Conservation (phyloP, 2,113 vertebrate genomes). For the Etia nguti region DNA sequence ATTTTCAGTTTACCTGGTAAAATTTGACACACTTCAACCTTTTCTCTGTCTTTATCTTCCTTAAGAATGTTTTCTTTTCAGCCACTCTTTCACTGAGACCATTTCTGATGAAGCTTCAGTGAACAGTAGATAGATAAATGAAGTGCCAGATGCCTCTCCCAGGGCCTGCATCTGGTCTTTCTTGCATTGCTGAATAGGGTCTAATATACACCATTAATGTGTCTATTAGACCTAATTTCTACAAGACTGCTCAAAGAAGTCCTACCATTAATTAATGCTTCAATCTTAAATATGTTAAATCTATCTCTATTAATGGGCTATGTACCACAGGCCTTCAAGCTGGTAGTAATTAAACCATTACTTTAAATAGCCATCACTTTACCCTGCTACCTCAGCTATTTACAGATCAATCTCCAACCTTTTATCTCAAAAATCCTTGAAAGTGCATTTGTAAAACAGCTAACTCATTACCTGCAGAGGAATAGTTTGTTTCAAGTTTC, state of each 20-base stretch:
- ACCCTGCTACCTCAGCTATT: neutral
- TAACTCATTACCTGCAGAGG: neutral
- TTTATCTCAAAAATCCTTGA: neutral
- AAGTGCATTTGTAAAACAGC: neutral
- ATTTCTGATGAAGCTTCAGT: neutral
- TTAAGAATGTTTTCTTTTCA: neutral
- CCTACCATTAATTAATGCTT: neutral
- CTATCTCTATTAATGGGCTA: neutral
- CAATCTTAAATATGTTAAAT: neutral
- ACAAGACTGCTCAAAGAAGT: neutral
- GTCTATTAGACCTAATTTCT: neutral
- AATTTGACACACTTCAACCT: neutral
- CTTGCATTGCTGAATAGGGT: neutral
- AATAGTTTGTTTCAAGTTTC: neutral
- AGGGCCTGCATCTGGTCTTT: neutral
- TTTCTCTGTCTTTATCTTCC: neutral
- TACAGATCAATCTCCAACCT: neutral
- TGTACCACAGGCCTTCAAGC: neutral
- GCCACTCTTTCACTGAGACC: neutral
- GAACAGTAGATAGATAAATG: neutral
- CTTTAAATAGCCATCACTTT: neutral
- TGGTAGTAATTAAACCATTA: neutral
- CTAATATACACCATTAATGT: neutral
- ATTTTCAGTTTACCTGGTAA: neutral
- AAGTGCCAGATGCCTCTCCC: neutral